A percentile compares a stretch with the other conserved stretches of the same genome.
These are phyloP conservation scores for Oryzias dopingdopingensis DNA, from an alignment of 2,797 vertebrate species.

Conservation along the genomic window DNA sequence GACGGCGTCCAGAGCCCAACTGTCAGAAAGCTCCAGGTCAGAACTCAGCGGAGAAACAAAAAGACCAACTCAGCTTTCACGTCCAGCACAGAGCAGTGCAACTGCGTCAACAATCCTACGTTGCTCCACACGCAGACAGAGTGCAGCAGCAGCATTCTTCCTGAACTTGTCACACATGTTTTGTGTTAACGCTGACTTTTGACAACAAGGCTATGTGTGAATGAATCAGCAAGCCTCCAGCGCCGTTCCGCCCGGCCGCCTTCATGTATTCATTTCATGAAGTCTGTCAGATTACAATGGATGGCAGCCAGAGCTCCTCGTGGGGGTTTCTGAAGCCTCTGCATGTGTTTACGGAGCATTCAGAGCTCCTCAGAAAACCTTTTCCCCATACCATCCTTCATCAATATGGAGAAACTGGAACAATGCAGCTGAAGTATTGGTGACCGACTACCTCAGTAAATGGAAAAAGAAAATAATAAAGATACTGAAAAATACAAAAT, in stretches of 20 bases:
- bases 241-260: not conserved
- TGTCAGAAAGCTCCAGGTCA: constrained; percentile 44
- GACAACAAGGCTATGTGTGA: constrained; percentile 21
- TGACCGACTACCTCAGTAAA: too few relatives aligned
- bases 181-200: constrained; percentile 8
- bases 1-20: constrained; percentile 19
- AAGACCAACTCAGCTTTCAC: constrained; percentile 34
- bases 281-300: constrained; percentile 18
- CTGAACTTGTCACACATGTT: constrained; percentile 19
- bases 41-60: constrained; percentile 20
- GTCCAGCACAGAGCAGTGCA: constrained; percentile 30
- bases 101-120: constrained; percentile 39
- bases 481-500: too few relatives aligned
- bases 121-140: constrained; percentile 31
- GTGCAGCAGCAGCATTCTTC: constrained; percentile 33
- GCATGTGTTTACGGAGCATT: constrained; percentile 43
- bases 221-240: constrained; percentile 3
- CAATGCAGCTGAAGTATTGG: too few relatives aligned
- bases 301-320: constrained; percentile 5
- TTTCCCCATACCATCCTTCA: not conserved
- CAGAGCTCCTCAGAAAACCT: constrained; percentile 42
- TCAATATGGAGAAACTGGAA: too few relatives aligned
- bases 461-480: too few relatives aligned
- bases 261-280: constrained; percentile 4
- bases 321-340: constrained; percentile 25